Evolutionary conservation across 2,113 vertebrate genomes (phyloP).

Genomic region (Mionectes macconnelli): DNA sequence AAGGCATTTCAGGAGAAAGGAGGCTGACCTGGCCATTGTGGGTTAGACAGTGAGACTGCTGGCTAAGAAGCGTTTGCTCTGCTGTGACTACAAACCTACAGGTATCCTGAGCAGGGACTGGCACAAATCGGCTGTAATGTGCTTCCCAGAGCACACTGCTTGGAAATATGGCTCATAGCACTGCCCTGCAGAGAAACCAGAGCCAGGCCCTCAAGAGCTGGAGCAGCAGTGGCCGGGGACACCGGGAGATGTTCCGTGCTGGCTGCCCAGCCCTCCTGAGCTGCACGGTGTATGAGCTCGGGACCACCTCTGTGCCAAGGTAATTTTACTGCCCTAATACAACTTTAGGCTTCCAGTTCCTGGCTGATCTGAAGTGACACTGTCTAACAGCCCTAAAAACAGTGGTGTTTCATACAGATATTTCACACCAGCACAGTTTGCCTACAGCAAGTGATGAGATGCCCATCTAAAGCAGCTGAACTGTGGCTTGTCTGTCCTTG

Average conservation of each 20-base stretch:
- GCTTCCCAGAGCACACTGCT: neutral
- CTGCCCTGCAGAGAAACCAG: neutral
- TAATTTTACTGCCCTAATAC: neutral
- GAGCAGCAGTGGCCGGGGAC: neutral
- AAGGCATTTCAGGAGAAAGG: neutral
- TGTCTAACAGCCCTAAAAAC: neutral
- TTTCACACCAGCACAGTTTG: constrained; percentile 24
- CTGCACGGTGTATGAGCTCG: accelerated
- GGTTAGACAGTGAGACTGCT: neutral
- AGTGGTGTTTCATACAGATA: constrained; percentile 7
- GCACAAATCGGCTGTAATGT: neutral
- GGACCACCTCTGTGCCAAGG: neutral
- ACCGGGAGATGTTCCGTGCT: accelerated
- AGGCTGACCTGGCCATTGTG: neutral
- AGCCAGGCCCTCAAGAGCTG: neutral
- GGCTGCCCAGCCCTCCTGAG: neutral
- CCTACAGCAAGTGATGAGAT: neutral
- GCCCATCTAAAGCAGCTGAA: neutral
- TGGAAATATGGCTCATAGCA: accelerated
- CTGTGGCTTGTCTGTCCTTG: neutral
- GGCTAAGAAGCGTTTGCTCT: neutral
- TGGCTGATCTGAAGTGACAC: neutral
- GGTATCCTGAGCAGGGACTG: neutral
- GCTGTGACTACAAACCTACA: neutral
- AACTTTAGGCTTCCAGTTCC: neutral